Evolutionary conservation across 30 jellyfish, hydroid and myxozoan species (phyloP), one percentile per base, ranked within the genome.

Genomic region (Pseudorhiza aurosa): DNA sequence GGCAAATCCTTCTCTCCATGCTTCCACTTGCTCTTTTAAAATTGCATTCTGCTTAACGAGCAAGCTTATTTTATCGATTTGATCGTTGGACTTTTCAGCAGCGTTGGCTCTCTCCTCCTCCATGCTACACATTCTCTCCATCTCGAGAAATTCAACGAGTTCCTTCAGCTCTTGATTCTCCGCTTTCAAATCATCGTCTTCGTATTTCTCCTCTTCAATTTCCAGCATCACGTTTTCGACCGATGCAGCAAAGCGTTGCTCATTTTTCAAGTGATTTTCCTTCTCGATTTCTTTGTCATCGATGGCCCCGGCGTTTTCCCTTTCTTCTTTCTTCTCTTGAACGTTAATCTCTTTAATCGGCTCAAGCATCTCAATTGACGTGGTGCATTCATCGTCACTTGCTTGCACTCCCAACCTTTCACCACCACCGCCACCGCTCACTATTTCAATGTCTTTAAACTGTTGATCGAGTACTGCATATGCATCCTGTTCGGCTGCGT

Each of bases 1-100:
- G 5, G 67, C 67, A 15, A 53, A 53, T n/a, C 67, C 67, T 19
- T 53, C 24, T 17, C 35, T 53, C 67, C 67, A 53, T 3, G 67
- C 67, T 5, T 19, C 5, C 24, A 53, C 3, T 53, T 53, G 29
- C 4, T 53, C 67, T 19, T 19, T 53, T 37, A 53, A 19, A 3
- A n/a, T 19, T 53, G 36, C 32, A 53, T 53, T 53, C 4, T 53
- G 37, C 32, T 53, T 18, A 1, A 14, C 2, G 35, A 53, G 35
- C 67, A 22, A 53, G 11, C 62, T 47, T 47, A 4, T 47, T 26
- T 47, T 6, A 17, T 47, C n/a, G 6, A 8, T 26, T 6, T 47
- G 26, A 47, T 3, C 62, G 6, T 8, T 6, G 24, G 15, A 6
- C 8, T 15, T 47, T 17, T 47, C 62, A 6, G 25, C n/a, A n/a